Base-by-base conservation (phyloP, 2,888 invertebrate genomes). In the Drosophila meridiana region DNA sequence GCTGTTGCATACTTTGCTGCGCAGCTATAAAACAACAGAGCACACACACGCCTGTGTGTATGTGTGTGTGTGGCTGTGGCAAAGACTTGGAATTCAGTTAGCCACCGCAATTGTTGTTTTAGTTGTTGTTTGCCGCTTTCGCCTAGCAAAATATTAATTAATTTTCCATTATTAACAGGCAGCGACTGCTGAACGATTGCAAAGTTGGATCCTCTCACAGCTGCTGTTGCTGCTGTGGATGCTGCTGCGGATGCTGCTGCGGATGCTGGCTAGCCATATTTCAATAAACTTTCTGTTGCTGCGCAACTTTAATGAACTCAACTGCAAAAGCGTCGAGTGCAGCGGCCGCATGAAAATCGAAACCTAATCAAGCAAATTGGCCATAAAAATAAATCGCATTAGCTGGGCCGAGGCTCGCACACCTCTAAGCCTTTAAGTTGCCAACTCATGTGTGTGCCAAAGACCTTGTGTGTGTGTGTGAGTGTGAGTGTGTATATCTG, bases 291-390 rank as follows among this genome's bases (percentile, higher is more conserved):
- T 80, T 20, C 20, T 70, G 58, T 71, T 69, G 42, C 32, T 66
- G 52, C 59, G 61, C 68, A 75, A 87, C 84, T 76, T 87, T 81
- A 81, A 83, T 76, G 69, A 89, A 87, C 70, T 76, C 7, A 34
- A 52, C 53, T 68, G 57, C 62, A 55, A 50, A 57, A 45, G 50
- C 60, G 53, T 45, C 72, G 60, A 75, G 80, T 87, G 77, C 82
- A 87, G 67, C 70, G 62, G 64, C 73, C 73, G 78, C 73, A 73
- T 88, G 74, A 90, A 85, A 78, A 87, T 89, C 88, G 87, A 88
- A 89, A 89, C 84, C 84, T 88, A 90, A 89, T 90, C 88, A 89
- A 89, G 80, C 78, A 84, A 88, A 90, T 89, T 90, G 90, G 75
- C 86, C 75, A 86, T 89, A 89, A 90, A 89, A 90, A 86, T 86